Conservation (phyloP, 2,888 invertebrate species). For the Adineta ricciae region DNA sequence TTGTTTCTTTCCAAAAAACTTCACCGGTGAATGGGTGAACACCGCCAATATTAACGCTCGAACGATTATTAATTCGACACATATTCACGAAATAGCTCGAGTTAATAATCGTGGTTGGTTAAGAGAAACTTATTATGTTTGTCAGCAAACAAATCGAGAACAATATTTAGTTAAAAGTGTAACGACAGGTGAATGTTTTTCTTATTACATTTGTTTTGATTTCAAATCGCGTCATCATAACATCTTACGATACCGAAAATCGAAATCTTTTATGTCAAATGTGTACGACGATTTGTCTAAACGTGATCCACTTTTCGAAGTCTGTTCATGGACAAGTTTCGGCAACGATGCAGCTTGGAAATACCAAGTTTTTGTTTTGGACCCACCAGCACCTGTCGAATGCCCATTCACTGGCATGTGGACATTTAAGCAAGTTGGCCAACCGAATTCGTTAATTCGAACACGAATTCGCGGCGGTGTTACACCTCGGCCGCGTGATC, state of each 20-base stretch:
- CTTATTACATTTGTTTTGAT: conserved; percentile 82
- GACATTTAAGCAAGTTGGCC: conserved; percentile 66
- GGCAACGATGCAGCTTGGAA: conserved; percentile 48
- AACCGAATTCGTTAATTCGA: conserved; percentile 57
- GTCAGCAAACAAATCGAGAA: conserved; percentile 78
- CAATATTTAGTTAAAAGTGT: conserved; percentile 88
- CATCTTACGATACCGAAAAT: conserved; percentile 67
- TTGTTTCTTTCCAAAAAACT: conserved; percentile 64
- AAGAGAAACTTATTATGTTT: conserved; percentile 77
- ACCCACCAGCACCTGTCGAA: conserved; percentile 70
- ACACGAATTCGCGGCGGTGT: conserved; percentile 90
- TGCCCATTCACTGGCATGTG: conserved; percentile 95
- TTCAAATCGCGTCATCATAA: conserved; percentile 90
- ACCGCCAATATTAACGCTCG: conserved; percentile 92
- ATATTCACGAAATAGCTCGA: conserved; percentile 89
- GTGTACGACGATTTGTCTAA: conserved; percentile 32
- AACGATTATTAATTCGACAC: conserved; percentile 73
- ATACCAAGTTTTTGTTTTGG: conserved; percentile 48
- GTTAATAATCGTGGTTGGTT: conserved; percentile 48
- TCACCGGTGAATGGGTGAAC: conserved; percentile 87
- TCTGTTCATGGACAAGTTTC: conserved; percentile 49
- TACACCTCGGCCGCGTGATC: conserved; percentile 70
- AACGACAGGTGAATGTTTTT: conserved; percentile 81
- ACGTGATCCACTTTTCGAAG: conserved; percentile 42
- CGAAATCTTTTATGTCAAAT: conserved; percentile 39